Conservation (phyloP, 2,113 vertebrate genomes). For the Chamaetylas fuelleborni region DNA sequence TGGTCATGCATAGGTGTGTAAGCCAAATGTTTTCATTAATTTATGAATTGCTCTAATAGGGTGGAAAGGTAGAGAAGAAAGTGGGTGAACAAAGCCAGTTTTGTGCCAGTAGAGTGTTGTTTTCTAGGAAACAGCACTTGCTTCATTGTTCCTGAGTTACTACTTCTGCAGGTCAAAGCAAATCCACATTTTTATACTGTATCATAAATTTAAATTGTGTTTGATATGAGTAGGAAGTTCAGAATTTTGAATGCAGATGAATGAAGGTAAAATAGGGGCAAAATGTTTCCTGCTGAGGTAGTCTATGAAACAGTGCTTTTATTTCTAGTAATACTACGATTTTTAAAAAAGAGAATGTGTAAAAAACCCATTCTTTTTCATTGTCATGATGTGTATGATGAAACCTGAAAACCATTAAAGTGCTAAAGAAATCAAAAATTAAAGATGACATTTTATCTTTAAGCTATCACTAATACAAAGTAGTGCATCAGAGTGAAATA, state of each 20-base stretch:
- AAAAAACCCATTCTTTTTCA: background rate
- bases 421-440: slow-evolving; percentile 18
- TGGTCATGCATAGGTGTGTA: background rate
- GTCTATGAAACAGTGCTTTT: background rate
- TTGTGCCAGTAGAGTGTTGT: background rate
- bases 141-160: background rate
- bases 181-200: background rate
- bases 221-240: background rate
- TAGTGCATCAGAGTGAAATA: background rate
- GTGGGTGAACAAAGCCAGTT: background rate
- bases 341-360: background rate
- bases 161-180: background rate
- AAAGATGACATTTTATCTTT: background rate
- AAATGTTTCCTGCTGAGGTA: background rate
- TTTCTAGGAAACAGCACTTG: background rate
- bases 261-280: background rate
- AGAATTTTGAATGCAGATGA: background rate
- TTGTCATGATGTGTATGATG: background rate
- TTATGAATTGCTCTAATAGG: background rate
- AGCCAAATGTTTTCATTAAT: background rate
- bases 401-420: background rate
- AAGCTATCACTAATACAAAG: background rate
- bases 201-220: background rate
- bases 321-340: background rate
- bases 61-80: background rate